These are phyloP conservation scores for Ciconia maguari DNA, from an alignment of 2,113 vertebrate species.

Conservation along the genomic window DNA sequence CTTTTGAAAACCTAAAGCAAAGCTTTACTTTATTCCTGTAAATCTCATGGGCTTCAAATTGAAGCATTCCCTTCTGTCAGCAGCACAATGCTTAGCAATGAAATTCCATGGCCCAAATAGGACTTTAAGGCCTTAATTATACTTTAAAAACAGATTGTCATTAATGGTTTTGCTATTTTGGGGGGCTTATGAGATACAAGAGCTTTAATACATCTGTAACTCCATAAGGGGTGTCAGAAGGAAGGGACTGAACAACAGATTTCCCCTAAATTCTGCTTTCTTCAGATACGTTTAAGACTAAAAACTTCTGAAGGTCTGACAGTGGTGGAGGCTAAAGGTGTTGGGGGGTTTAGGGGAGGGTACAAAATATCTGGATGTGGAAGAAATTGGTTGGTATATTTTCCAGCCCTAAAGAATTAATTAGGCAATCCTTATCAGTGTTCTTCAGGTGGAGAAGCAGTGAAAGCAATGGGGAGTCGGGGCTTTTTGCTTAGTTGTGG, in stretches of 20 bases:
- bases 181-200: not conserved
- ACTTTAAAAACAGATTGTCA: not conserved
- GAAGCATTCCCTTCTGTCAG: constrained; percentile 39
- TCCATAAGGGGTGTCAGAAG: not conserved
- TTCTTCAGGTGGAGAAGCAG: not conserved
- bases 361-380: not conserved
- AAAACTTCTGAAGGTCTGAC: not conserved
- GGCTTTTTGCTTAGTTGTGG: not conserved
- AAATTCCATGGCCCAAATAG: constrained; percentile 18
- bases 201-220: not conserved
- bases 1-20: constrained; percentile 53
- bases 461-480: not conserved
- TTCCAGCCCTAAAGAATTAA: not conserved
- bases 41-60: constrained; percentile 43
- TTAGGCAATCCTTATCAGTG: not conserved
- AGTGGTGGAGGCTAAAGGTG: not conserved
- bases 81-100: not conserved
- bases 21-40: constrained; percentile 58
- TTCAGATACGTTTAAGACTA: not conserved
- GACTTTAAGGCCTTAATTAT: not conserved
- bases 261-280: not conserved
- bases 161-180: not conserved
- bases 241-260: not conserved
- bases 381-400: not conserved
- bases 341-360: not conserved